phyloP scores from a whole-genome alignment of 2,888 invertebrate species.

The Cactoblastis cactorum region DNA sequence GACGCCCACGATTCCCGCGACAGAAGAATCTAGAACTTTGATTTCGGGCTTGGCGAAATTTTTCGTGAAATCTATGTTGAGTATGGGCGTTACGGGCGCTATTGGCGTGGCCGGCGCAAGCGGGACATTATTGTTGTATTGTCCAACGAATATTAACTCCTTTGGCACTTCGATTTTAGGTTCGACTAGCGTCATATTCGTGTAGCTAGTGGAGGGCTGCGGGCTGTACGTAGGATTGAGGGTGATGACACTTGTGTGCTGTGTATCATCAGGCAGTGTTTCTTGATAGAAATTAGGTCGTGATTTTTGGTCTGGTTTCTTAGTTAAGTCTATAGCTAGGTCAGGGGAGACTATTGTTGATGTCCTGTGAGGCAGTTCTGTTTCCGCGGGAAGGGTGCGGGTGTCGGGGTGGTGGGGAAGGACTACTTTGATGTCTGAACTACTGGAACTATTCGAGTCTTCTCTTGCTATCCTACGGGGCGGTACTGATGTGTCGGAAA shows the following conservation, averaged over 20 bases:
- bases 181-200: slow-evolving; percentile 38
- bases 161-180: slow-evolving; percentile 45
- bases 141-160: slow-evolving; percentile 29
- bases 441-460: slow-evolving; percentile 55
- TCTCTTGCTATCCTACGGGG: slow-evolving; percentile 52
- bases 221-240: slow-evolving; percentile 65
- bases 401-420: slow-evolving; percentile 32
- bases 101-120: slow-evolving; percentile 28
- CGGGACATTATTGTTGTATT: slow-evolving; percentile 25
- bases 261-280: slow-evolving; percentile 51
- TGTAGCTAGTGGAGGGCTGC: slow-evolving; percentile 64
- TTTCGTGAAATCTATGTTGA: slow-evolving; percentile 70
- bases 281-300: slow-evolving; percentile 71
- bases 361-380: slow-evolving; percentile 36
- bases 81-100: slow-evolving; percentile 52
- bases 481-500: slow-evolving; percentile 50
- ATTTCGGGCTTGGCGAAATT: slow-evolving; percentile 61
- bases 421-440: slow-evolving; percentile 32
- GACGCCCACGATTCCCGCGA: slow-evolving; percentile 38
- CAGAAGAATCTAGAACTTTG: slow-evolving; percentile 53
- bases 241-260: slow-evolving; percentile 60
- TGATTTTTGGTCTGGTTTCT: slow-evolving; percentile 41
- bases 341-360: slow-evolving; percentile 37
- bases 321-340: slow-evolving; percentile 57
- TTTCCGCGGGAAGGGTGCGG: slow-evolving; percentile 38